phyloP scores from a whole-genome alignment of 2,113 vertebrate species.

The Chlorodrepanis virens region DNA sequence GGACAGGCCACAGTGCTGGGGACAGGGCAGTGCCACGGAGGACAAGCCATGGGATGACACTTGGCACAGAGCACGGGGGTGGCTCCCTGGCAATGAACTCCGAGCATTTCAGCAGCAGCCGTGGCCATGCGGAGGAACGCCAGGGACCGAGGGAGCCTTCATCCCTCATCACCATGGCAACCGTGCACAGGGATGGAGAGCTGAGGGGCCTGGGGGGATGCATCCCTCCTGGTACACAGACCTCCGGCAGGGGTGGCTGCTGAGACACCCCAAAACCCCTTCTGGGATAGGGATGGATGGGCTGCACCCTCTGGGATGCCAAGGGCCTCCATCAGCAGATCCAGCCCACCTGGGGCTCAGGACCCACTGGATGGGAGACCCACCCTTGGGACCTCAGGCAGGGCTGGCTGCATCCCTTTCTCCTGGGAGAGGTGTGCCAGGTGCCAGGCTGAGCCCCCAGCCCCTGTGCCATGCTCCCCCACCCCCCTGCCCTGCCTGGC shows the following conservation, averaged over 20 bases:
- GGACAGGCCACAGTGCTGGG: not conserved
- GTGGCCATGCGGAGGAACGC: not conserved
- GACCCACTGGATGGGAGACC: not conserved
- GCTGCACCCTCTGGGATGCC: not conserved
- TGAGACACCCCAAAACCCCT: not conserved
- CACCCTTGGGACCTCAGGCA: not conserved
- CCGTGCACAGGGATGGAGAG: not conserved
- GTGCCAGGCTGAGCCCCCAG: not conserved
- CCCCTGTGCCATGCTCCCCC: not conserved
- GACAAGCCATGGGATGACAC: rapidly evolving
- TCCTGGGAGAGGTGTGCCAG: not conserved
- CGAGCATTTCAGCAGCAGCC: not conserved
- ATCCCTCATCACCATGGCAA: slow-evolving; percentile 46
- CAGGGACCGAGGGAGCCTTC: not conserved
- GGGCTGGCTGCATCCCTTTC: not conserved
- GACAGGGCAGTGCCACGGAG: not conserved
- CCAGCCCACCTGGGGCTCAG: not conserved
- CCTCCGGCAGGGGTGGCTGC: rapidly evolving
- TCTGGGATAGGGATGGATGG: not conserved
- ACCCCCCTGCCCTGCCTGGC: rapidly evolving
- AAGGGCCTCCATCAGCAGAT: rapidly evolving
- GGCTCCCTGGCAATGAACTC: not conserved
- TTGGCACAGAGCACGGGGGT: not conserved
- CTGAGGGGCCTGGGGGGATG: not conserved
- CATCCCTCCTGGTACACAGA: not conserved